Evolutionary conservation across 1,140 invertebrate genomes (phyloP).

Genomic region (Bombus polaris): DNA sequence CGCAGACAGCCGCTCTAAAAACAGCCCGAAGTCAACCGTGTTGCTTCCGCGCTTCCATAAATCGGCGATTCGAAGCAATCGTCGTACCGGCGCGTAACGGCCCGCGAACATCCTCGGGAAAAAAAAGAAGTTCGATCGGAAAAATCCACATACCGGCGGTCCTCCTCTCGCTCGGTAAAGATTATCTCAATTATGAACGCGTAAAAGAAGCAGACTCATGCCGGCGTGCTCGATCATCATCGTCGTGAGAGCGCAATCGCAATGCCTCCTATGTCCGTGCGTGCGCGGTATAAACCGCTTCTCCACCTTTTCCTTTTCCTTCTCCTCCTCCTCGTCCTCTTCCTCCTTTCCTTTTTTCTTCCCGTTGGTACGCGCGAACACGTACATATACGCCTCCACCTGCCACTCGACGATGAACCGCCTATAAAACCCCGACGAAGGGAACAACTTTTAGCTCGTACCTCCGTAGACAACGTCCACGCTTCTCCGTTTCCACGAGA

Average conservation of each 20-base stretch:
- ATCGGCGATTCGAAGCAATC: constrained; percentile 6
- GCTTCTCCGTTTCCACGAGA: constrained; percentile 5
- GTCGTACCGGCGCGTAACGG: background rate
- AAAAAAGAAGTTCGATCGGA: constrained; percentile 59
- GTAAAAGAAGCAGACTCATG: constrained; percentile 78
- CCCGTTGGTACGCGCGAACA: constrained; percentile 43
- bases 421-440: constrained; percentile 71
- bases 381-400: constrained; percentile 74
- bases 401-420: constrained; percentile 71
- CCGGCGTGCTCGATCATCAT: constrained; percentile 73
- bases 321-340: background rate
- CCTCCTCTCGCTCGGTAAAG: constrained; percentile 67
- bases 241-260: constrained; percentile 64
- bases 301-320: constrained; percentile 10
- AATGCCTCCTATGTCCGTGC: constrained; percentile 37
- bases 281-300: constrained; percentile 16
- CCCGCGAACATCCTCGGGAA: background rate
- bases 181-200: constrained; percentile 80
- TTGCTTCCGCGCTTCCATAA: background rate
- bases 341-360: constrained; percentile 23
- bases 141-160: constrained; percentile 75
- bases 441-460: constrained; percentile 70
- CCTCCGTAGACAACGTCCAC: constrained; percentile 68
- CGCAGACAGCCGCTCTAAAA: background rate
- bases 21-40: background rate